Conservation (phyloP, 2,888 invertebrate species). For the Pherbina coryleti region DNA sequence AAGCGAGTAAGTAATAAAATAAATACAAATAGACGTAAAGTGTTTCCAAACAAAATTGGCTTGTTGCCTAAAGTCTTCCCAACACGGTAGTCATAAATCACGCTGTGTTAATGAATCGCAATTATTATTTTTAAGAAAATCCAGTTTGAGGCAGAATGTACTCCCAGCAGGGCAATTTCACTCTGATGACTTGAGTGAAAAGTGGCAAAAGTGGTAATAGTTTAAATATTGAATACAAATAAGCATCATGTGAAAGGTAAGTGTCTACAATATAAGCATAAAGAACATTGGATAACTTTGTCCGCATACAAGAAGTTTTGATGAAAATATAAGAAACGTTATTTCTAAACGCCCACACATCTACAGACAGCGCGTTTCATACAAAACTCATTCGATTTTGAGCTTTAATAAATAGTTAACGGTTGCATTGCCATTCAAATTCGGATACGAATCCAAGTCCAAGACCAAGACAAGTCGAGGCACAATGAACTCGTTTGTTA, state of each 20-base stretch:
- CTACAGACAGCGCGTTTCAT: slow-evolving; percentile 24
- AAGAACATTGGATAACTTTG: background rate
- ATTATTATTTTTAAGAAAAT: slow-evolving; percentile 6
- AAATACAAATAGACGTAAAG: slow-evolving; percentile 48
- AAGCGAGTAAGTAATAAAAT: slow-evolving; percentile 20
- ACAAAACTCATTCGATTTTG: background rate
- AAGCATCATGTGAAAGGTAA: background rate
- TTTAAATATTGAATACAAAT: background rate
- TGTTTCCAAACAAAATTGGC: slow-evolving; percentile 62
- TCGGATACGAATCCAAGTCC: background rate
- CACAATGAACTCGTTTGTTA: slow-evolving; percentile 1
- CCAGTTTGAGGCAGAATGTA: background rate
- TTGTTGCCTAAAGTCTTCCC: slow-evolving; percentile 57
- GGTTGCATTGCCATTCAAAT: background rate
- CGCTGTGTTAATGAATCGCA: slow-evolving; percentile 39
- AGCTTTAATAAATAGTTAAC: background rate
- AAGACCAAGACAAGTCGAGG: background rate
- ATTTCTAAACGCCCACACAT: slow-evolving; percentile 25
- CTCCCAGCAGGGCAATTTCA: slow-evolving; percentile 26
- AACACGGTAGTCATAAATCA: slow-evolving; percentile 61
- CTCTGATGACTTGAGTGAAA: background rate
- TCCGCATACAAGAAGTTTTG: background rate
- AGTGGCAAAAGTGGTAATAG: background rate
- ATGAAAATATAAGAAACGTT: background rate
- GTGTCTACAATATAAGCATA: background rate